Evolutionary conservation across 2,797 vertebrate genomes (phyloP).

Genomic region (Tadarida brasiliensis): DNA sequence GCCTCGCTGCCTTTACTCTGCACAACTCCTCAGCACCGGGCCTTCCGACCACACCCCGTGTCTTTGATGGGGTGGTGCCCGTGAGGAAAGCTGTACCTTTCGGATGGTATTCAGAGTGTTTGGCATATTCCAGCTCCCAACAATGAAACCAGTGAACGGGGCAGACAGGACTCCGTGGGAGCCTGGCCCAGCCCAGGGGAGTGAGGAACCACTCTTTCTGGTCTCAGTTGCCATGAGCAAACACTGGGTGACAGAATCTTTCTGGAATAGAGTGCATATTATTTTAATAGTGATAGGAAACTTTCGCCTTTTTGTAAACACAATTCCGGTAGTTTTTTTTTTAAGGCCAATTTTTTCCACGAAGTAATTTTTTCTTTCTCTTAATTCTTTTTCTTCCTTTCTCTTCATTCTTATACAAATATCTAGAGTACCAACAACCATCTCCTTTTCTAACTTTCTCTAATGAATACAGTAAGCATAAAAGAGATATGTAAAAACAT

Average conservation of each 20-base stretch:
- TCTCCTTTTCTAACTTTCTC: background rate
- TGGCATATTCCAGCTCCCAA: background rate
- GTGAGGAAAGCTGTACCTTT: background rate
- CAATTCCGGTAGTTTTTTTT: slow-evolving; percentile 15
- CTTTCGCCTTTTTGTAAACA: background rate
- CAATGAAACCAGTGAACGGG: background rate
- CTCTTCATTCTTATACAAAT: slow-evolving; percentile 11
- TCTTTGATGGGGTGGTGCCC: background rate
- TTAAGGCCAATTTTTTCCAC: background rate
- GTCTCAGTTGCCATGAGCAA: background rate
- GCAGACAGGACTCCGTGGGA: background rate
- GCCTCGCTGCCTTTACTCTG: background rate
- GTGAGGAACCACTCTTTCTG: background rate
- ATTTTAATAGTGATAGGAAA: background rate
- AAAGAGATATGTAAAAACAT: slow-evolving; percentile 36
- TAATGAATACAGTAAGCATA: background rate
- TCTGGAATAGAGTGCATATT: background rate
- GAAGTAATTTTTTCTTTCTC: slow-evolving; percentile 12
- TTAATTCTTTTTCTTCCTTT: background rate
- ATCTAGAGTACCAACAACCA: slow-evolving; percentile 15
- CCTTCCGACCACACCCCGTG: background rate
- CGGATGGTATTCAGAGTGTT: background rate
- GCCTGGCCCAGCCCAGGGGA: background rate
- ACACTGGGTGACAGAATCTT: background rate
- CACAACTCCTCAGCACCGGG: background rate